These are phyloP conservation scores for Caenorhabditis latens DNA, from an alignment of 1,140 invertebrate genomes.

Conservation along the genomic window DNA sequence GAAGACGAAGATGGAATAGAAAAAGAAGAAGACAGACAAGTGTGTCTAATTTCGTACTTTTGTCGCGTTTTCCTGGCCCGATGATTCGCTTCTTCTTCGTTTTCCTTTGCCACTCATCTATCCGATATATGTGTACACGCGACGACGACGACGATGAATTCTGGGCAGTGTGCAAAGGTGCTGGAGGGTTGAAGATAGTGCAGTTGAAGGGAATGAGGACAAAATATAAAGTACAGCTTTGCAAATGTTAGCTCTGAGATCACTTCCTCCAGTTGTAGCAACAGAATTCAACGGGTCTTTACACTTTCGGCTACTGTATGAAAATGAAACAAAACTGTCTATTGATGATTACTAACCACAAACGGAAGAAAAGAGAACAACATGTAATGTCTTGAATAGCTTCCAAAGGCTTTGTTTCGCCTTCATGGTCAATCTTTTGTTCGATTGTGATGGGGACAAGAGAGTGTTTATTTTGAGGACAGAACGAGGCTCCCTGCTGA, in stretches of 20 bases:
- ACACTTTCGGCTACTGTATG: no score
- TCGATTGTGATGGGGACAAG: neutral
- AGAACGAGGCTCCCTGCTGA: neutral
- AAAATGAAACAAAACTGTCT: no score
- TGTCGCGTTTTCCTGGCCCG: conserved; percentile 26
- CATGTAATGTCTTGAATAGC: neutral
- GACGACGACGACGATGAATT: neutral
- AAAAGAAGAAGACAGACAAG: conserved; percentile 1
- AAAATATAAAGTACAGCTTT: no score
- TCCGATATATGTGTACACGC: neutral
- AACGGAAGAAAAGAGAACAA: no score
- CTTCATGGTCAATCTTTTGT: neutral
- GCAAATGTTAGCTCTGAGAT: no score
- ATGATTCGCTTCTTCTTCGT: conserved; percentile 2
- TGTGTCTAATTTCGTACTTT: conserved; percentile 53
- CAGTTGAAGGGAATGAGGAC: neutral
- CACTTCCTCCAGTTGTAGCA: no score
- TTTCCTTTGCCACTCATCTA: conserved; percentile 11
- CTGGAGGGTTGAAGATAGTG: neutral
- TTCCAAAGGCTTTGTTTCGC: neutral
- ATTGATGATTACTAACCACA: no score
- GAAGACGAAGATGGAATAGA: conserved; percentile 2
- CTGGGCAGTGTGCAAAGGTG: neutral
- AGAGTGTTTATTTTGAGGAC: neutral
- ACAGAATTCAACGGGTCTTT: no score